Evolutionary conservation across 2,113 vertebrate genomes (phyloP), one percentile per base, ranked within the genome.

Genomic region (Oryzias javanicus): DNA sequence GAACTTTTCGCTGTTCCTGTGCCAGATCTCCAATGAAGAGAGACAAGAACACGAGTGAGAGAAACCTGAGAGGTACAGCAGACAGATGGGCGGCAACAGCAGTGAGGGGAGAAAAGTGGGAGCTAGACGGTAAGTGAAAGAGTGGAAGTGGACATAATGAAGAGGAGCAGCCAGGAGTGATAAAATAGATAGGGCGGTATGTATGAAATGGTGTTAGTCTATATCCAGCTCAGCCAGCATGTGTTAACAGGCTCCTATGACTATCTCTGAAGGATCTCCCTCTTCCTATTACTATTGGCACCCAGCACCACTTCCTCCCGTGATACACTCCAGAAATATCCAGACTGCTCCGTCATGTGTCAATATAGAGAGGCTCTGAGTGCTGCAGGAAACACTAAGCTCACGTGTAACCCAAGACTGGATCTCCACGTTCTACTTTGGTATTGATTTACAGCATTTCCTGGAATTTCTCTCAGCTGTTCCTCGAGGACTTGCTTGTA

Each of bases 241-340:
- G 83, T 79, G 85, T 83, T 84, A 80, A 88, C 79, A 74, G 81
- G 42, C 70, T 88, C 67, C 76, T 79, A 70, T 41, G 64, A 76
- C 76, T 86, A 76, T 85, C 84, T 80, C 50, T 69, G 81, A 73
- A 83, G 84, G 89, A 89, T 86, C 79, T 88, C 72, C 72, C 81
- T 87, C 84, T 91, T 90, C 87, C 89, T 88, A 41, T 79, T 89
- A 86, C 89, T 89, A 22, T 78, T 89, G 88, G 83, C 89, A 89
- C 75, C 60, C 15, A 7, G 64, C 61, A 12, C 55, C 17, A 52
- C 80, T 84, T 88, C 88, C 87, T 77, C 67, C 67, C 55, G 27
- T 60, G 53, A 77, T n/a, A 60, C 74, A 20, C 64, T 51, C 57
- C 59, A 53, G 29, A 42, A 70, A 82, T 82, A 64, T 76, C 27